Evolutionary conservation across 2,888 invertebrate species (phyloP).

Genomic region (Lepas anatifera): DNA sequence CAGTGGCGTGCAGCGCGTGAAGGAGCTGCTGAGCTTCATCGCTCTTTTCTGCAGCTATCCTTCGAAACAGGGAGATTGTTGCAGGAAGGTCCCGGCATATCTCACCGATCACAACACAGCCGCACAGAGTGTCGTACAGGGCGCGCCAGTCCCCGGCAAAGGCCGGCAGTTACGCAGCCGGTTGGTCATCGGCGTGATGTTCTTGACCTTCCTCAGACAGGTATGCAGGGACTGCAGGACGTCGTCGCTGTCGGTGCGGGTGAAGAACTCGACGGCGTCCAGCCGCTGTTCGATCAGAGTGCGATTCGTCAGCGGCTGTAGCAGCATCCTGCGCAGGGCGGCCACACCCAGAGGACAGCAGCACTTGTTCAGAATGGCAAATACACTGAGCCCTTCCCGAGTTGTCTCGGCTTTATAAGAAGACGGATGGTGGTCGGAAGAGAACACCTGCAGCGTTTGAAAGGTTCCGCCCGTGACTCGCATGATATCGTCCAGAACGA

Average conservation of each 20-base stretch:
- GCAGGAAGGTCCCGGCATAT: neutral
- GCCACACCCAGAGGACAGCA: constrained; percentile 49
- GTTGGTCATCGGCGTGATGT: neutral
- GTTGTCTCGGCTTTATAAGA: constrained; percentile 48
- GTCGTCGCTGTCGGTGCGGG: constrained; percentile 47
- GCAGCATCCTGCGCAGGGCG: neutral
- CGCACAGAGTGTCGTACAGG: neutral
- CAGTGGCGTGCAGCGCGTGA: neutral
- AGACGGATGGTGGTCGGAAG: constrained; percentile 56
- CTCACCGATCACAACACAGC: neutral
- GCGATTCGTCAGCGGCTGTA: constrained; percentile 50
- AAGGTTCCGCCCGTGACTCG: constrained; percentile 58
- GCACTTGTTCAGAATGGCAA: constrained; percentile 55
- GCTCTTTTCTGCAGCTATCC: neutral
- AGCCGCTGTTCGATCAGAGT: constrained; percentile 49
- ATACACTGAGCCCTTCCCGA: constrained; percentile 61
- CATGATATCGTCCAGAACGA: constrained; percentile 41
- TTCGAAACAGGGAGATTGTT: neutral
- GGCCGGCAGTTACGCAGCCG: neutral
- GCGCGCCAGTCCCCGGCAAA: neutral
- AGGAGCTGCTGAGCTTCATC: neutral
- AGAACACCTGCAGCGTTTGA: constrained; percentile 63
- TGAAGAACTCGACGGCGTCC: constrained; percentile 55
- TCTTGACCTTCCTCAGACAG: neutral
- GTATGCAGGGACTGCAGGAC: constrained; percentile 45